Base-by-base conservation (phyloP, 2,797 vertebrate genomes). In the Hyperoplus immaculatus region DNA sequence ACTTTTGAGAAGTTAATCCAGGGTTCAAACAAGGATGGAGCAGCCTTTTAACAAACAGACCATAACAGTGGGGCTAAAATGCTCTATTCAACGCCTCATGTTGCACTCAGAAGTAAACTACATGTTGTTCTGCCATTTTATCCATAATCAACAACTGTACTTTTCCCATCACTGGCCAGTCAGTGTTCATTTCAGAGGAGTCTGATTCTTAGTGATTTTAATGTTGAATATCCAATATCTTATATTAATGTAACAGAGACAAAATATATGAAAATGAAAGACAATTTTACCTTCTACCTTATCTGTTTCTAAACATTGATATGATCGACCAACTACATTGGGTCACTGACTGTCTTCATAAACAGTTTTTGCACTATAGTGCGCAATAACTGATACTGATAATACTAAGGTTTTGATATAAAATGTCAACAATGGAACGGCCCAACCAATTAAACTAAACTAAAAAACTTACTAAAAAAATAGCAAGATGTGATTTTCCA, bases 21-120 rank as follows among this genome's bases (percentile, higher is more conserved):
- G 55, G 47, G 51, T 78, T 72, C 9, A 61, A 74, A 89, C 73
- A 81, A 76, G 55, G 80, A 72, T 45, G 65, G 49, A 8, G 66
- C 43, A 43, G 61, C 51, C 12, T 54, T 61, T 62, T 51, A 50
- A 83, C 39, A 56, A 79, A 66, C 61, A 62, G 56, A 65, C 45
- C 53, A 6, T 21, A 63, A 63, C 57, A 38, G 43, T 21, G 46
- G 12, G 38, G 67, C 41, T 68, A 58, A 15, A 59, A 29, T 9
- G 36, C 45, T 54, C 4, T 38, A 47, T 50, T 72, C 0, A 9
- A 18, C n/a, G n/a, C 69, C 67, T 60, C 51, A 39, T 14, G 64
- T 43, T 60, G 6, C 62, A 21, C 16, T 70, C 46, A 50, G 51
- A 62, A 2, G 6, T 54, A 66, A 57, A 14, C 14, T 75, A 29